Evolutionary conservation across 2,113 vertebrate genomes (phyloP).

Genomic region (Cheirogaleus medius): DNA sequence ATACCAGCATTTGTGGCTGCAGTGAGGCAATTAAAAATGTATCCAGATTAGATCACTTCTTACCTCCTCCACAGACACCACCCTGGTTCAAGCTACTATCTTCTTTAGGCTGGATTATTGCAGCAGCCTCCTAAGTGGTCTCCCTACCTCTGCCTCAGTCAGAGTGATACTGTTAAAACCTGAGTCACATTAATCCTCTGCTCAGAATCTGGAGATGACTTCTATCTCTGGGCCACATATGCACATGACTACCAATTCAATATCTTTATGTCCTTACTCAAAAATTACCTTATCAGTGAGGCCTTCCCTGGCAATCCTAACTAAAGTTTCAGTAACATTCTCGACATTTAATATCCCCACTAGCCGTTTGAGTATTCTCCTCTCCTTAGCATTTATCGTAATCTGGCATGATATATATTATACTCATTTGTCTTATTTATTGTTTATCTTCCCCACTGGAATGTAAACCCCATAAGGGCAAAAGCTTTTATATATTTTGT

Average conservation of each 20-base stretch:
- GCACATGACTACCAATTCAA: not conserved
- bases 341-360: not conserved
- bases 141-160: not conserved
- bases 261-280: not conserved
- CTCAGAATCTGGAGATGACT: not conserved
- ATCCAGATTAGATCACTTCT: not conserved
- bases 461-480: not conserved
- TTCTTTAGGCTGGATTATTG: not conserved
- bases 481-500: not conserved
- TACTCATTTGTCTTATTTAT: conserved; percentile 33
- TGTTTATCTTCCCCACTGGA: not conserved
- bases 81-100: not conserved
- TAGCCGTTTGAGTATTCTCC: not conserved
- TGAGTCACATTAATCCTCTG: not conserved
- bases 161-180: not conserved
- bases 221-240: not conserved
- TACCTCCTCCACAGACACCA: not conserved
- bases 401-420: not conserved
- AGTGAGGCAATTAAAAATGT: not conserved
- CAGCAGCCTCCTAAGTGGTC: not conserved
- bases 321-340: not conserved
- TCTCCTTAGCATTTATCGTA: conserved; percentile 20
- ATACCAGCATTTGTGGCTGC: not conserved
- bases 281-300: not conserved
- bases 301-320: not conserved